Base-by-base conservation (phyloP, 2,113 vertebrate genomes). In the Vulpes lagopus region DNA sequence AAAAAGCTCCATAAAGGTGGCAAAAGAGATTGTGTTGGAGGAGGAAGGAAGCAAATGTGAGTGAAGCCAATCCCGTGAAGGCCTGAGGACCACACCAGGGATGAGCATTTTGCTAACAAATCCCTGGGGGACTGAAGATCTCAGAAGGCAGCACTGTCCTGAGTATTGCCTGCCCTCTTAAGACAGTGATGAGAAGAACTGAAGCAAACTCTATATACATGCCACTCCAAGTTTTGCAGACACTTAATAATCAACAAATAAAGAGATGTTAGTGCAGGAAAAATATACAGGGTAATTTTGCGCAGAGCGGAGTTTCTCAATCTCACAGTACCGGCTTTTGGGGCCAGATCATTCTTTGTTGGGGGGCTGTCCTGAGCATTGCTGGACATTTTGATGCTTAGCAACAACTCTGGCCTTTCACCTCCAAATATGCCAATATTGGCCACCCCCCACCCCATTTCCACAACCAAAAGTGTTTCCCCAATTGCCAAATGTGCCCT, bases 401-500 rank as follows among this genome's bases (percentile, higher is more conserved):
- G 30, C 81, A 91, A 57, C 51, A 88, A 8, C 51, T 35, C 27
- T n/a, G 65, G 35, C 35, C 59, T 93, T 59, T 79, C 49, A 30
- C 67, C 71, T 74, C 71, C 32, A 35, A 17, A 69, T n/a, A 22
- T 5, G 43, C 43, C n/a, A 64, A 57, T 6, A 89, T 53, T 51
- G 84, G 81, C 14, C 8, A n/a, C 8, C 8, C 8, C 53, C 22
- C 0, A 11, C 32, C 8, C 25, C 76, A 20, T 3, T 86, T 20
- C 71, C 30, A 96, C 73, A 65, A 89, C 19, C 49, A 86, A 89
- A 76, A 82, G 62, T 88, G 22, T 73, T 69, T 81, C 64, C 64
- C 73, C 38, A 71, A 74, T 67, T 92, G 62, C 51, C 60, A 92
- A 73, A 32, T 30, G 51, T 88, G 19, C 62, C n/a, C 19, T 14